phyloP scores from a whole-genome alignment of 2,888 invertebrate genomes.

The Spisula solida region DNA sequence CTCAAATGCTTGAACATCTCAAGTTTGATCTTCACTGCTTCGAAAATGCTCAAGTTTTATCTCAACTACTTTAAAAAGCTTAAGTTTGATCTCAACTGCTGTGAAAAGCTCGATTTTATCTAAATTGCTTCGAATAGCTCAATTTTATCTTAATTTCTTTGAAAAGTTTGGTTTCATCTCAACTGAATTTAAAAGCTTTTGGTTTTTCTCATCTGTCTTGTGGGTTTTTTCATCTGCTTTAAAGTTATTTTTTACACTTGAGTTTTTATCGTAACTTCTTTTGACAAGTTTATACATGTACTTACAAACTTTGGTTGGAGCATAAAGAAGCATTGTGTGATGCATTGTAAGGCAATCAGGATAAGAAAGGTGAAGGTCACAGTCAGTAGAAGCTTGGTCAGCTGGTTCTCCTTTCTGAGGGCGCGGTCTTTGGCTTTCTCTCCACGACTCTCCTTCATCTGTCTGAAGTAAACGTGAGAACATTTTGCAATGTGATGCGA shows the following conservation, averaged over 20 bases:
- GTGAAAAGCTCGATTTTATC: too few relatives aligned
- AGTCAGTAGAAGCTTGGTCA: slow-evolving; percentile 76
- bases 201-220: too few relatives aligned
- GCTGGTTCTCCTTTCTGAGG: slow-evolving; percentile 75
- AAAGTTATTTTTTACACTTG: too few relatives aligned
- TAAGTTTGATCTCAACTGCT: too few relatives aligned
- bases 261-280: too few relatives aligned
- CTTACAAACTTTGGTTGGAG: slow-evolving; percentile 75
- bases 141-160: too few relatives aligned
- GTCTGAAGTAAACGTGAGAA: slow-evolving; percentile 27
- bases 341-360: slow-evolving; percentile 78
- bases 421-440: slow-evolving; percentile 52
- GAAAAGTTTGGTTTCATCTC: too few relatives aligned
- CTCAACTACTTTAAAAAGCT: not conserved
- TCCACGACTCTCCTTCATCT: slow-evolving; percentile 54
- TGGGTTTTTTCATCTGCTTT: too few relatives aligned
- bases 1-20: too few relatives aligned
- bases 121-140: too few relatives aligned
- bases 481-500: too few relatives aligned
- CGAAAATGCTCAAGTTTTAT: not conserved
- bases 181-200: too few relatives aligned
- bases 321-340: slow-evolving; percentile 81
- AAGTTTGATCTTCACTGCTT: not conserved
- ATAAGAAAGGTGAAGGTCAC: slow-evolving; percentile 81
- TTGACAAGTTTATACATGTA: not conserved